Evolutionary conservation across 2,113 vertebrate species (phyloP).

Genomic region (Megaceryle torquata): DNA sequence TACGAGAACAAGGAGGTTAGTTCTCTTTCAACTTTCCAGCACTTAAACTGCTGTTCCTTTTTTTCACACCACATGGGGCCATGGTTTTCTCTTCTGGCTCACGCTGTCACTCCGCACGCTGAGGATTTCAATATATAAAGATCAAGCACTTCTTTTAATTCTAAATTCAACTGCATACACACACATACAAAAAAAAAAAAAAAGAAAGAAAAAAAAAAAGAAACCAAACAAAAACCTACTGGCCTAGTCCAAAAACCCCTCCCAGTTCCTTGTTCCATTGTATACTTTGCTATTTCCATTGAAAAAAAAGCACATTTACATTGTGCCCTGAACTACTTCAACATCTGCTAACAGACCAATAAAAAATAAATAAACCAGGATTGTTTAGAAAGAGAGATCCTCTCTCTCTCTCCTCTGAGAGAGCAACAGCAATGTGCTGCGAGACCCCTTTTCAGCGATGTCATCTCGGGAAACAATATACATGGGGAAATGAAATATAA

Average conservation of each 20-base stretch:
- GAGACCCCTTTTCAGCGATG: neutral
- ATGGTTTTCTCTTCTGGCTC: conserved; percentile 52
- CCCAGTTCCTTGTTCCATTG: neutral
- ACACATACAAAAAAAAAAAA: neutral
- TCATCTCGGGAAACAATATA: neutral
- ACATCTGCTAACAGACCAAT: conserved; percentile 73
- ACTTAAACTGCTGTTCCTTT: conserved; percentile 71
- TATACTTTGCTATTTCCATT: conserved; percentile 3
- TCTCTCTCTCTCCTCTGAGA: neutral
- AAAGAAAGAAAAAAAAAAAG: neutral
- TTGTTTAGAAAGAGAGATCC: conserved; percentile 67
- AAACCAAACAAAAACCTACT: neutral
- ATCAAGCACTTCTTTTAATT: conserved; percentile 67
- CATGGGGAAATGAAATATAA: neutral
- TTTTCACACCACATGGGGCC: conserved; percentile 76
- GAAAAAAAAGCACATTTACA: conserved; percentile 57
- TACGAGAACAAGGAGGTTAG: conserved; percentile 8
- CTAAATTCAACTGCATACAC: conserved; percentile 39
- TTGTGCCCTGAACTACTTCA: conserved; percentile 57
- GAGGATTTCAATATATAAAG: conserved; percentile 62
- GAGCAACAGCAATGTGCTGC: conserved; percentile 44
- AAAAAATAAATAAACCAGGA: conserved; percentile 73
- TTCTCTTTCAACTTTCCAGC: conserved; percentile 62
- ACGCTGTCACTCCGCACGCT: conserved; percentile 60
- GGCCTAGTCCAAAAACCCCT: neutral